Conservation (phyloP, 2,888 invertebrate species). For the Archips xylosteana region DNA sequence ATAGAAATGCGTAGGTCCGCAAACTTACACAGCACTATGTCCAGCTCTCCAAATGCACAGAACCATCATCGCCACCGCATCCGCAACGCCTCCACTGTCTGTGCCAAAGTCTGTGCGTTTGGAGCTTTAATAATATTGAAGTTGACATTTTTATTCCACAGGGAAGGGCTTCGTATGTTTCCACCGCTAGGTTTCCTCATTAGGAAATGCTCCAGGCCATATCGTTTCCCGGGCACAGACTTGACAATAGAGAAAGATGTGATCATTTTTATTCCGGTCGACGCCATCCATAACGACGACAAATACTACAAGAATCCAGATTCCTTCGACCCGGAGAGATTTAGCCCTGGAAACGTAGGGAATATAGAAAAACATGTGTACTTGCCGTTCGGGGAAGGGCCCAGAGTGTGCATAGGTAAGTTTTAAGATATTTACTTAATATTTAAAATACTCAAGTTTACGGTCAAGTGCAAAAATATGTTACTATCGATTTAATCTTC, state of each 20-base stretch:
- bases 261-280: slow-evolving; percentile 10
- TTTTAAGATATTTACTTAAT: slow-evolving; percentile 37
- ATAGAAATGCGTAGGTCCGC: too few relatives aligned
- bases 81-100: too few relatives aligned
- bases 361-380: slow-evolving; percentile 46
- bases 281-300: neutral
- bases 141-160: neutral
- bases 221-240: slow-evolving; percentile 51
- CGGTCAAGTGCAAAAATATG: too few relatives aligned
- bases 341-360: slow-evolving; percentile 38
- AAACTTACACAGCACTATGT: too few relatives aligned
- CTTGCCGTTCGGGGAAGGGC: slow-evolving; percentile 51
- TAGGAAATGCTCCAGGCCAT: slow-evolving; percentile 58
- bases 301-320: slow-evolving; percentile 50
- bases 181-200: slow-evolving; percentile 63
- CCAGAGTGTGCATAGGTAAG: slow-evolving; percentile 50
- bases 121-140: too few relatives aligned
- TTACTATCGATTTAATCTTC: too few relatives aligned
- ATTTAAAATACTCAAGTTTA: too few relatives aligned
- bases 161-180: slow-evolving; percentile 64
- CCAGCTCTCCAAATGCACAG: too few relatives aligned
- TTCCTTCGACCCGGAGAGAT: slow-evolving; percentile 50
- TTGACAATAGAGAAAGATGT: slow-evolving; percentile 13
- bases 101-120: too few relatives aligned
- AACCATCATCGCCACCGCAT: too few relatives aligned